These are phyloP conservation scores for Anabas testudineus DNA, from an alignment of 2,797 vertebrate genomes.

Conservation along the genomic window DNA sequence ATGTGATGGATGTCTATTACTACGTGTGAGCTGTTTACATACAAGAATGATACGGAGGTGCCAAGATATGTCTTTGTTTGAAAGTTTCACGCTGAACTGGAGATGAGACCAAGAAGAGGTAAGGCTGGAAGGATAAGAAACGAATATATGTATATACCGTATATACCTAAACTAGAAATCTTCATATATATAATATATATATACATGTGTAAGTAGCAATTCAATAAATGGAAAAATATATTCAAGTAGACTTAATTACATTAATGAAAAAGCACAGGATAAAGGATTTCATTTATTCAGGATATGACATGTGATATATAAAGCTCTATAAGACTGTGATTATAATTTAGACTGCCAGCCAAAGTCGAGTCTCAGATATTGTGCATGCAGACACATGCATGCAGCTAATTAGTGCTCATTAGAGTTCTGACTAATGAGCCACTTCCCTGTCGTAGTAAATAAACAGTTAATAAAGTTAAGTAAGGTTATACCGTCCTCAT, in stretches of 20 bases:
- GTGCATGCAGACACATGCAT: slow-evolving; percentile 23
- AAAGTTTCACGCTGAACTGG: slow-evolving; percentile 11
- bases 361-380: slow-evolving; percentile 31
- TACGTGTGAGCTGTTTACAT: slow-evolving; percentile 59
- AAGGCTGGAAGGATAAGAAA: background rate
- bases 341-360: slow-evolving; percentile 39
- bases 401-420: slow-evolving; percentile 44
- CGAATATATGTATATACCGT: too few species aligned
- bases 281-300: slow-evolving; percentile 26
- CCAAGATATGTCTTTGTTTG: slow-evolving; percentile 30
- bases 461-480: slow-evolving; percentile 36
- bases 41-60: slow-evolving; percentile 46
- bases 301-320: slow-evolving; percentile 20
- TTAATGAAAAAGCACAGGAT: slow-evolving; percentile 36
- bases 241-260: background rate
- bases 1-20: slow-evolving; percentile 73
- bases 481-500: slow-evolving; percentile 34
- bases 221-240: slow-evolving; percentile 21
- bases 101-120: background rate
- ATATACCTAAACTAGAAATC: too few species aligned
- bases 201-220: background rate
- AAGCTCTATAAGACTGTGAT: slow-evolving; percentile 9
- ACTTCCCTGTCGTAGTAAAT: slow-evolving; percentile 38
- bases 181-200: too few species aligned
- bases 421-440: slow-evolving; percentile 51